Conservation (phyloP, 2,797 vertebrate species). For the Myiotriccus ornatus region DNA sequence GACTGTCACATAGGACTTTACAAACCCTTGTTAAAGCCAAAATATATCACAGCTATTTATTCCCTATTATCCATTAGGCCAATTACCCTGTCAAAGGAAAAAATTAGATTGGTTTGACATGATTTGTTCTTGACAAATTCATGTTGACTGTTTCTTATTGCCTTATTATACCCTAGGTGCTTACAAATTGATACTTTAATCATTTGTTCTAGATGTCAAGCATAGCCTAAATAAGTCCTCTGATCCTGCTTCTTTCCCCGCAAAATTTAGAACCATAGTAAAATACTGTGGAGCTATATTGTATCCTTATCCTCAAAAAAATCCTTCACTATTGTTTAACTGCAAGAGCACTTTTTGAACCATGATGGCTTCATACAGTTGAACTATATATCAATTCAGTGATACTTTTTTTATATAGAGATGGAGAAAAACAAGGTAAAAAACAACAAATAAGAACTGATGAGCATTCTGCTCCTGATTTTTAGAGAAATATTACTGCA, state of each 20-base stretch:
- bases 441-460: not conserved
- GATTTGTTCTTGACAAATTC: conserved; percentile 33
- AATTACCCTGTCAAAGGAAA: conserved; percentile 20
- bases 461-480: not conserved
- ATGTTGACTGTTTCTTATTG: conserved; percentile 19
- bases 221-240: not conserved
- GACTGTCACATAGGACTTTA: not conserved
- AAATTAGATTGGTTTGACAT: conserved; percentile 36
- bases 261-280: not conserved
- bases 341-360: not conserved
- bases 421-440: not conserved
- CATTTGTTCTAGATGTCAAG: conserved; percentile 1
- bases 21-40: not conserved
- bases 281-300: not conserved
- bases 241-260: not conserved
- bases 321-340: not conserved
- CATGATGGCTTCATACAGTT: not conserved
- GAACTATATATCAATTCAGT: not conserved
- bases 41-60: conserved; percentile 28
- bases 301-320: not conserved
- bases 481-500: not conserved
- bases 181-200: not conserved
- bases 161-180: not conserved
- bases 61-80: not conserved
- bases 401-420: not conserved